Conservation (phyloP, 2,113 vertebrate species). For the Phylloscopus whistleri region DNA sequence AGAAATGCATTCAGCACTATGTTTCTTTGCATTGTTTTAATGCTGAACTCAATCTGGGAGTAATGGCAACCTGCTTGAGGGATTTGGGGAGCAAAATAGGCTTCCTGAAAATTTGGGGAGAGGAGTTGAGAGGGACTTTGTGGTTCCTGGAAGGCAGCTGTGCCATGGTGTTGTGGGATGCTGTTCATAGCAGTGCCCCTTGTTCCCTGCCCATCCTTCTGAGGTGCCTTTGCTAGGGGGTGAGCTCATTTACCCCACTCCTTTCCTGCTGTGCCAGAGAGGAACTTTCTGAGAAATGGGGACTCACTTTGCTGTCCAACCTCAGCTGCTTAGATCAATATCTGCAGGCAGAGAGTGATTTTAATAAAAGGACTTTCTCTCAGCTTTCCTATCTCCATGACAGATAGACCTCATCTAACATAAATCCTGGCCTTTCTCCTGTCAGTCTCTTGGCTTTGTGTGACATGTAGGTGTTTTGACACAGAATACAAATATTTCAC, state of each 20-base stretch:
- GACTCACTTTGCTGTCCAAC: constrained; percentile 13
- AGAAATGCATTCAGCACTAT: background rate
- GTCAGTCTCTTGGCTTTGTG: constrained; percentile 57
- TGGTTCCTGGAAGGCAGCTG: background rate
- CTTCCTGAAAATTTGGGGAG: background rate
- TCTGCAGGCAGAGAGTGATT: constrained; percentile 53
- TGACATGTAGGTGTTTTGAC: constrained; percentile 40
- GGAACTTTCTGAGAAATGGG: constrained; percentile 1
- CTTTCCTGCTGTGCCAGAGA: background rate
- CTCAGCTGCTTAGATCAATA: constrained; percentile 60
- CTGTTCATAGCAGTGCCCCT: background rate
- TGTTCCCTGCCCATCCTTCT: background rate
- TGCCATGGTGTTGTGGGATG: accelerated
- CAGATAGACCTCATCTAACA: constrained; percentile 55
- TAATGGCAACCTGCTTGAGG: background rate
- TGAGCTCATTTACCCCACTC: background rate
- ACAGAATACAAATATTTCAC: constrained; percentile 60
- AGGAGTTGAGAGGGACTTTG: background rate
- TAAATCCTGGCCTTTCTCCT: constrained; percentile 62
- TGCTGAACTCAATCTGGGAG: background rate
- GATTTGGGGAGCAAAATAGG: background rate
- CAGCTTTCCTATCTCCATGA: constrained; percentile 65
- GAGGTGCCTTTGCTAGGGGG: background rate
- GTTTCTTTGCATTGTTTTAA: background rate
- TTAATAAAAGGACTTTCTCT: constrained; percentile 61